Evolutionary conservation across 2,797 vertebrate species (phyloP).

Genomic region (Chrosomus eos): DNA sequence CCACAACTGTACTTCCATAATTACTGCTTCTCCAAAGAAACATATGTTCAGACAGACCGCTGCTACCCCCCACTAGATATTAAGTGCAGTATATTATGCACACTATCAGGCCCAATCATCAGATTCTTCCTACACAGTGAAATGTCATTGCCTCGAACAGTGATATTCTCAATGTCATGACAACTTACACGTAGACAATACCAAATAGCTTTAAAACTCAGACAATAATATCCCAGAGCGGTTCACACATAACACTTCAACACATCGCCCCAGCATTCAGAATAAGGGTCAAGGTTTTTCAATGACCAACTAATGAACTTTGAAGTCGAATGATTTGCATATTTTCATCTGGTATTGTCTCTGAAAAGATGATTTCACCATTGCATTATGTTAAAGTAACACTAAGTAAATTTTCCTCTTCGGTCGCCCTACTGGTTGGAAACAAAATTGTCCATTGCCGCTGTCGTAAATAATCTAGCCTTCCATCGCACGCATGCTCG

Average conservation of each 20-base stretch:
- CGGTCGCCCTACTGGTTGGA: too few relatives aligned
- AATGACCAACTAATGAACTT: neutral
- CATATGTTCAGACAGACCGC: slow-evolving; percentile 20
- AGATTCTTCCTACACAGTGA: slow-evolving; percentile 16
- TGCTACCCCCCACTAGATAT: neutral
- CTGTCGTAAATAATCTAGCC: too few relatives aligned
- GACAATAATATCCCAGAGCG: slow-evolving; percentile 7
- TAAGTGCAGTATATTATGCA: neutral
- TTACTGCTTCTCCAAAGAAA: slow-evolving; percentile 22
- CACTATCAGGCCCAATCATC: neutral
- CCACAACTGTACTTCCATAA: slow-evolving; percentile 18
- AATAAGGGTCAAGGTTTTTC: slow-evolving; percentile 12
- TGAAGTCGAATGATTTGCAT: neutral
- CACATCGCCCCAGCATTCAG: neutral
- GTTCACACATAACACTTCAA: neutral
- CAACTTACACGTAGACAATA: neutral
- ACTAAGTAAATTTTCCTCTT: too few relatives aligned
- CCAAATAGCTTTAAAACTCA: neutral
- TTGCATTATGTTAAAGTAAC: too few relatives aligned
- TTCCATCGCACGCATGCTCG: too few relatives aligned
- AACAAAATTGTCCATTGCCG: too few relatives aligned
- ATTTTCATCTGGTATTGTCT: neutral
- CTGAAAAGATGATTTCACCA: neutral
- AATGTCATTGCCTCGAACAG: slow-evolving; percentile 24
- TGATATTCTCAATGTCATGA: slow-evolving; percentile 27